Evolutionary conservation across 2,797 vertebrate species (phyloP), one percentile per base, ranked within the genome.

Genomic region (Limosa lapponica): DNA sequence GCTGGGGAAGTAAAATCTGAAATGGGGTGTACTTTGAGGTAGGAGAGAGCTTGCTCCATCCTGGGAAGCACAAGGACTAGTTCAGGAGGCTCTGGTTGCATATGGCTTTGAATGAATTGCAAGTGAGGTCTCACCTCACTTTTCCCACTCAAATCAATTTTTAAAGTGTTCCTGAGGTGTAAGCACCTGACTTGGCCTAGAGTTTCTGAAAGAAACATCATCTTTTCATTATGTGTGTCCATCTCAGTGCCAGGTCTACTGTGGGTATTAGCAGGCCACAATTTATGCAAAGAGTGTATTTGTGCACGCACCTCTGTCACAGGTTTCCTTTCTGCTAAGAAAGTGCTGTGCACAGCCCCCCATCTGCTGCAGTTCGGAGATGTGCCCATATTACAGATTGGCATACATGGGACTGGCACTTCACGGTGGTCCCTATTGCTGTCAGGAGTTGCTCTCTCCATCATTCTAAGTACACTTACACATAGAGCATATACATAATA

Each of bases 291-390:
- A 71, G 25, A 61, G 16, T n/a, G 10, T 37, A 20, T 39, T 34
- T 7, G 2, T n/a, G 37, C 24, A n/a, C 1, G 1, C 10, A 28
- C 7, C 51, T 41, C 25, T 2, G 9, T 49, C 52, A 19, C 12
- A 0, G 0, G 22, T 65, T 66, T 87, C 22, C 18, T 48, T 59
- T 70, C 57, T 49, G 22, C 20, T 36, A 13, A 49, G 32, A 16
- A 32, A 51, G 13, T n/a, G 43, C 54, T 36, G 16, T n/a, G 16
- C 19, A 23, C 34, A 46, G 52, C 7, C 7, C 46, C 16, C 13
- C 16, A 8, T 28, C 55, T 27, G 34, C 64, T 49, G 39, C 48
- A 12, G 24, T 32, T 43, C 32, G 30, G 51, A 72, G 36, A 17
- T 22, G 23, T 37, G 44, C 32, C 51, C 22, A 0, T 37, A 3